Evolutionary conservation across 2,888 invertebrate genomes (phyloP).

Genomic region (Timema podura): DNA sequence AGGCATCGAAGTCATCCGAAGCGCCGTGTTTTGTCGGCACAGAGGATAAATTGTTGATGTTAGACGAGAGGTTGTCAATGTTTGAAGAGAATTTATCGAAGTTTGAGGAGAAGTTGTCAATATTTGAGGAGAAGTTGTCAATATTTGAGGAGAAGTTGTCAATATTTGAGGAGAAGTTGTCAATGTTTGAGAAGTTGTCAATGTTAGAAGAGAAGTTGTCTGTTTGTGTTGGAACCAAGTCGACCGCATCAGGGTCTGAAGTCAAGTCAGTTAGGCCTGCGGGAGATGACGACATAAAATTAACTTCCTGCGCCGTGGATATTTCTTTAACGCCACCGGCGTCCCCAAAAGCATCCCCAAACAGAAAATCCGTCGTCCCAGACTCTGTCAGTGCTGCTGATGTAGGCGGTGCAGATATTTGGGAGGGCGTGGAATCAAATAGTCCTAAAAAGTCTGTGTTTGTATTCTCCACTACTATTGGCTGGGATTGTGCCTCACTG

Average conservation of each 20-base stretch:
- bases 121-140: not conserved
- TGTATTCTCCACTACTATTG: conserved; percentile 20
- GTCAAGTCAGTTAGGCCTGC: conserved; percentile 15
- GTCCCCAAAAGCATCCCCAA: conserved; percentile 37
- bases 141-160: conserved; percentile 12
- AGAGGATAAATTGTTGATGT: not conserved
- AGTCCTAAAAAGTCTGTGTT: conserved; percentile 28
- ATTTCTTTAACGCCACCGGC: conserved; percentile 34
- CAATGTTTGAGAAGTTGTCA: no score
- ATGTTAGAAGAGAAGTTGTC: not conserved
- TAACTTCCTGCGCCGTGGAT: conserved; percentile 2
- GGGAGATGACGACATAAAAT: conserved; percentile 10
- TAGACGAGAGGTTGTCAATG: not conserved
- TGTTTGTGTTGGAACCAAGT: conserved; percentile 8
- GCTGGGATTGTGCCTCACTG: conserved; percentile 26
- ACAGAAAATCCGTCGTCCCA: conserved; percentile 35
- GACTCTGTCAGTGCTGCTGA: conserved; percentile 1
- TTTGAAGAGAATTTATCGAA: conserved; percentile 12
- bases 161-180: not conserved
- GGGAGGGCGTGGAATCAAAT: conserved; percentile 18
- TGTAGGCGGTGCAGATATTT: not conserved
- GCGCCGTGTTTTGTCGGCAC: not conserved
- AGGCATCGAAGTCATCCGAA: conserved; percentile 76
- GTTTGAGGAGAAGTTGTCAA: not conserved
- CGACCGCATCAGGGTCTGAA: not conserved